phyloP scores from a whole-genome alignment of 2,888 invertebrate species.

The Holacanthella duospinosa region DNA sequence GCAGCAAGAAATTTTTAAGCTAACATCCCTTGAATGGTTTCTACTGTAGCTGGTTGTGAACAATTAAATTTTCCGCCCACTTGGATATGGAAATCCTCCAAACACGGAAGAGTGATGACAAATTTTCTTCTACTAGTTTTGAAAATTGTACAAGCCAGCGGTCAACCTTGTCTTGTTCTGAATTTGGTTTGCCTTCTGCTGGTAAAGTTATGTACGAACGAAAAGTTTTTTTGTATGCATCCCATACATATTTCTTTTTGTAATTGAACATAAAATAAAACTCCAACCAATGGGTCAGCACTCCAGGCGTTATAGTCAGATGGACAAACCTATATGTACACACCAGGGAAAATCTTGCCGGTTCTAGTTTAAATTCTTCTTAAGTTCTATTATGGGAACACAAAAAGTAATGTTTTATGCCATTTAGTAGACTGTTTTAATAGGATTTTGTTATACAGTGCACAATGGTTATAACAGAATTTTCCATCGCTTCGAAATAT shows the following conservation, averaged over 20 bases:
- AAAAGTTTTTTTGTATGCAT: constrained; percentile 16
- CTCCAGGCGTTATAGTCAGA: constrained; percentile 9
- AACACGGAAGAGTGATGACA: constrained; percentile 10
- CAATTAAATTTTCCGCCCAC: background rate
- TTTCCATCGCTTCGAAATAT: too few relatives aligned
- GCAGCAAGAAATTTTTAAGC: too few relatives aligned
- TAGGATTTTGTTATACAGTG: too few relatives aligned
- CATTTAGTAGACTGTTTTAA: too few relatives aligned
- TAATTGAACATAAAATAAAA: constrained; percentile 15
- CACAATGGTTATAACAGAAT: too few relatives aligned
- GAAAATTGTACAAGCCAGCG: constrained; percentile 16
- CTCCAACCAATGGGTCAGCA: constrained; percentile 9
- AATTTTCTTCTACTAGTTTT: constrained; percentile 11
- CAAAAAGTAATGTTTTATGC: constrained; percentile 16
- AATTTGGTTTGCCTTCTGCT: background rate
- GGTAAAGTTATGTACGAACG: constrained; percentile 9
- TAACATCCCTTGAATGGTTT: too few relatives aligned
- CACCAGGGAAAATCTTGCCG: background rate
- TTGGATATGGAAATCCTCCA: constrained; percentile 14
- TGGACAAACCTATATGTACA: constrained; percentile 7
- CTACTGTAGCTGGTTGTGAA: background rate
- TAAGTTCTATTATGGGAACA: constrained; percentile 16
- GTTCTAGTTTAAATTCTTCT: constrained; percentile 13
- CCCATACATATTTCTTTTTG: constrained; percentile 17
- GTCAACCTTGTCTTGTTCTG: constrained; percentile 15